A percentile compares a stretch with the other conserved stretches of the same genome.
phyloP scores from a whole-genome alignment of 2,888 invertebrate species.

The Euplagia quadripunctaria region DNA sequence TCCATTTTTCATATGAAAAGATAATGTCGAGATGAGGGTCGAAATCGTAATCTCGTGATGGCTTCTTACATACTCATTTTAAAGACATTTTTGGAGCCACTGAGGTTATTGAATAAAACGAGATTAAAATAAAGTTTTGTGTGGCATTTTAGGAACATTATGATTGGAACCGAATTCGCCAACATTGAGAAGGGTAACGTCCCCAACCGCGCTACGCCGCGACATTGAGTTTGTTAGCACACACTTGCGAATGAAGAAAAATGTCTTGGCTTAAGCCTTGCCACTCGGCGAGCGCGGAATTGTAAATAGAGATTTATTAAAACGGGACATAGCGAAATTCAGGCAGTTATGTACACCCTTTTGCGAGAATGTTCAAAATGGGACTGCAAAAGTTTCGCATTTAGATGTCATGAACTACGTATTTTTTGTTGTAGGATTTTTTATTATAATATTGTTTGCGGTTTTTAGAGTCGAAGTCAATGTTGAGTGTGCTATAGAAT shows the following conservation, averaged over 20 bases:
- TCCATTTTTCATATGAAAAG: neutral
- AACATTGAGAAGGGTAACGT: conserved; percentile 76
- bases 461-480: conserved; percentile 7
- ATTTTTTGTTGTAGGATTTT: conserved; percentile 7
- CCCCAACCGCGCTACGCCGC: conserved; percentile 63
- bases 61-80: neutral
- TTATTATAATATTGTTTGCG: neutral
- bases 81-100: no score
- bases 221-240: conserved; percentile 80
- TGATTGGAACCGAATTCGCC: conserved; percentile 71
- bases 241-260: conserved; percentile 85
- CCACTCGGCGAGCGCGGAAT: conserved; percentile 79
- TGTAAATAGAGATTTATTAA: conserved; percentile 87
- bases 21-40: neutral
- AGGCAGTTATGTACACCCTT: conserved; percentile 68
- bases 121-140: conserved; percentile 61
- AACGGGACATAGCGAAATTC: conserved; percentile 79
- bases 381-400: conserved; percentile 60
- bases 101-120: conserved; percentile 53
- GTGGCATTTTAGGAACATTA: conserved; percentile 54
- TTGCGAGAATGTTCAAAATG: conserved; percentile 62
- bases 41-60: neutral
- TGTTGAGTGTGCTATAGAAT: neutral
- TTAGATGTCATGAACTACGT: conserved; percentile 42
- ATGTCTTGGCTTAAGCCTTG: conserved; percentile 85